These are phyloP conservation scores for Mylabris phalerata DNA, from an alignment of 1,140 invertebrate genomes.

Conservation along the genomic window DNA sequence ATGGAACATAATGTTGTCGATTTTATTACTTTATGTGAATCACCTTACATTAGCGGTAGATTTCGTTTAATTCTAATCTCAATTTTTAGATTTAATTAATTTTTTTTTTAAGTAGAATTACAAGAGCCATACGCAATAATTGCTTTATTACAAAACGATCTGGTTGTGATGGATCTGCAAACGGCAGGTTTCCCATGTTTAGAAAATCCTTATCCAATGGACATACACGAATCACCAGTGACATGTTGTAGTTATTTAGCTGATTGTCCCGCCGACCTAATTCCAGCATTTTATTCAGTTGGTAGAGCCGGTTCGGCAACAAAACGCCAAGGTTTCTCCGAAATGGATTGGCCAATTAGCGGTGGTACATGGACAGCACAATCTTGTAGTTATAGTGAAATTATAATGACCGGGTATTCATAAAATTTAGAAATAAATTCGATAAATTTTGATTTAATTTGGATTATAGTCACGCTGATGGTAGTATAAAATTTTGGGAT, in stretches of 20 bases:
- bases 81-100: too few relatives aligned
- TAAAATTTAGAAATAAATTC: neutral
- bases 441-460: neutral
- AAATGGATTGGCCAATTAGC: conserved; percentile 91
- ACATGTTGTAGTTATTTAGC: conserved; percentile 94
- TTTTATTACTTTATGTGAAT: conserved; percentile 93
- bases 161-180: conserved; percentile 95
- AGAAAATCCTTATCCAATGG: conserved; percentile 99
- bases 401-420: conserved; percentile 85
- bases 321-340: conserved; percentile 78
- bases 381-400: conserved; percentile 92
- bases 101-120: conserved; percentile 62
- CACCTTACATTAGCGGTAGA: conserved; percentile 82
- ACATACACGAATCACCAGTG: conserved; percentile 95
- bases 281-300: conserved; percentile 77
- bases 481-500: conserved; percentile 97
- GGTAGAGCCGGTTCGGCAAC: conserved; percentile 29
- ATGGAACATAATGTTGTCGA: conserved; percentile 99
- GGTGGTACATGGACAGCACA: conserved; percentile 93
- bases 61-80: neutral
- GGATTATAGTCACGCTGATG: conserved; percentile 82
- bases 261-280: conserved; percentile 95
- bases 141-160: conserved; percentile 93
- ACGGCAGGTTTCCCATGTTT: conserved; percentile 95
- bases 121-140: conserved; percentile 97